phyloP scores from a whole-genome alignment of 2,797 vertebrate species.

The Pteronotus mesoamericanus region DNA sequence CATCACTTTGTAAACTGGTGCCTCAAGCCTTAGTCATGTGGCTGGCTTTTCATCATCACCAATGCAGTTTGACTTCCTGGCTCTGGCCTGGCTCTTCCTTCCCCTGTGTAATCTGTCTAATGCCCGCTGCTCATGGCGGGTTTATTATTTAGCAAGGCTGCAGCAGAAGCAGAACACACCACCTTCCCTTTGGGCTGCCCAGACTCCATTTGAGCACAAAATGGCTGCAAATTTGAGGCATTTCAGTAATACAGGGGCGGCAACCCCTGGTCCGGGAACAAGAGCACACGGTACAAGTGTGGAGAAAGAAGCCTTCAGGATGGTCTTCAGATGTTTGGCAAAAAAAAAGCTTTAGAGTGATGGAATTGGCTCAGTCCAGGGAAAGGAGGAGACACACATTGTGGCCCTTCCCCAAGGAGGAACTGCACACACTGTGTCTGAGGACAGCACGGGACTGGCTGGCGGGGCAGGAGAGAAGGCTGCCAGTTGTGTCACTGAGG shows the following conservation, averaged over 20 bases:
- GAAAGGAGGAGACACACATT: not conserved
- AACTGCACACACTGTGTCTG: fast-evolving
- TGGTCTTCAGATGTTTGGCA: not conserved
- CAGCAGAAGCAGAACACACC: not conserved
- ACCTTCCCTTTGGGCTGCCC: not conserved
- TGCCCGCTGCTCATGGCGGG: not conserved
- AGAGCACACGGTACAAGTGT: not conserved
- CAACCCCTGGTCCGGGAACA: not conserved
- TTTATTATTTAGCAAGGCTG: not conserved
- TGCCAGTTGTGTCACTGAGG: not conserved
- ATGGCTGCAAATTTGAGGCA: not conserved
- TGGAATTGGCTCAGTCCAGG: not conserved
- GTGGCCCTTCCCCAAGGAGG: not conserved
- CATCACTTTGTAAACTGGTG: not conserved
- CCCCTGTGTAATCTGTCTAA: not conserved
- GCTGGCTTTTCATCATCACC: not conserved
- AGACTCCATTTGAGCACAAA: not conserved
- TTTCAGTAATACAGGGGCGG: not conserved
- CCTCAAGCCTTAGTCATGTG: fast-evolving
- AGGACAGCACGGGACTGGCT: not conserved
- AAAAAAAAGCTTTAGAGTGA: not conserved
- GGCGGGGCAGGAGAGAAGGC: not conserved
- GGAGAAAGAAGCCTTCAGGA: not conserved
- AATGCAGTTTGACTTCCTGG: not conserved
- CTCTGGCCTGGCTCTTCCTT: not conserved